Percentiles rank a stretch among this genome's conserved stretches.
phyloP scores from a whole-genome alignment of 2,113 vertebrate genomes.

The Passerina amoena region DNA sequence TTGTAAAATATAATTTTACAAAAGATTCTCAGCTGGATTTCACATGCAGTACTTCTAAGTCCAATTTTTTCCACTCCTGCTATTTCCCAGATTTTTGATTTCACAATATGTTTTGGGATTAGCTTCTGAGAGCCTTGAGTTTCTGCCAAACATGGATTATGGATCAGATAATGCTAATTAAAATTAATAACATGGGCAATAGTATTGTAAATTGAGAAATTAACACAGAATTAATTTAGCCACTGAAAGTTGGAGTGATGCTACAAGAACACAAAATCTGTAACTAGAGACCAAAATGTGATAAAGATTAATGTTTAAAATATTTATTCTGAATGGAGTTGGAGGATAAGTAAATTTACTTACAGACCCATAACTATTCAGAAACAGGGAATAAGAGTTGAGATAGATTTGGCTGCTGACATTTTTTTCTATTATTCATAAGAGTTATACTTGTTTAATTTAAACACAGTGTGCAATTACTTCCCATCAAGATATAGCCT shows the following conservation, averaged over 20 bases:
- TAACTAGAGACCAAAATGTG: not conserved
- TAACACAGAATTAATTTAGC: not conserved
- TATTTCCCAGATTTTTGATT: not conserved
- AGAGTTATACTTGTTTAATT: not conserved
- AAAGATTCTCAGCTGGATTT: not conserved
- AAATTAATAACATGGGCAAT: not conserved
- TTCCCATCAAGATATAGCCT: not conserved
- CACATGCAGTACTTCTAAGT: not conserved
- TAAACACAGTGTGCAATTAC: not conserved
- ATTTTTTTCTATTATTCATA: not conserved
- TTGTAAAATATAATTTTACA: not conserved
- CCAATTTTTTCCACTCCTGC: not conserved
- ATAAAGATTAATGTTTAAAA: not conserved
- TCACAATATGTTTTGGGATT: not conserved
- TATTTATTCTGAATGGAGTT: not conserved
- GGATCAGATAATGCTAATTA: constrained; percentile 35
- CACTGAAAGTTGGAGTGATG: not conserved
- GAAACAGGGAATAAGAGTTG: not conserved
- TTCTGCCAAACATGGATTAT: constrained; percentile 42
- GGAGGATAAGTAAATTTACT: not conserved
- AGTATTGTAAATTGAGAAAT: not conserved
- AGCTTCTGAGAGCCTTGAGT: not conserved
- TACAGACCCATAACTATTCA: not conserved
- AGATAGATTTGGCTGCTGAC: not conserved
- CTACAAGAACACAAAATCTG: not conserved